These are phyloP conservation scores for Pangasius larnaudii DNA, from an alignment of 2,797 vertebrate genomes.

Conservation along the genomic window DNA sequence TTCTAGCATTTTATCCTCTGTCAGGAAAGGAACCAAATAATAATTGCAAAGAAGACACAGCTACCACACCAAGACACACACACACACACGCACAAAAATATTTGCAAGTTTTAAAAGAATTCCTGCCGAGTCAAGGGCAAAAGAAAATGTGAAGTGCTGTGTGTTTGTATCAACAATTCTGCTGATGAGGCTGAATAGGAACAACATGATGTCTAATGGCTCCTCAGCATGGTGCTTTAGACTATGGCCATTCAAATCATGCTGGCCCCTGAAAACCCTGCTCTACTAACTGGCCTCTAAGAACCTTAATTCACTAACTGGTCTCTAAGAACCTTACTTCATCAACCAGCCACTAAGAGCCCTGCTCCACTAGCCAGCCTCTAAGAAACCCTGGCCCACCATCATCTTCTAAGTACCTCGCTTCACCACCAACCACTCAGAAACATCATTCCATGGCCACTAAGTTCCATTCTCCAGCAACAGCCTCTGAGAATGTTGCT, in stretches of 20 bases:
- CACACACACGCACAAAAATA: neutral
- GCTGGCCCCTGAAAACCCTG: neutral
- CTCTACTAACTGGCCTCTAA: neutral
- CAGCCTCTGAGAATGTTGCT: neutral
- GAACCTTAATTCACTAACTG: neutral
- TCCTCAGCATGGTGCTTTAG: conserved; percentile 6
- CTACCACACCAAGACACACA: neutral
- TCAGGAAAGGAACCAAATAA: conserved; percentile 18
- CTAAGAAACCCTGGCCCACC: neutral
- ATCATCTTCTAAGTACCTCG: neutral
- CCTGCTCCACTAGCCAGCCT: neutral
- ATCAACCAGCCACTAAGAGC: neutral
- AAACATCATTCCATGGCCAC: neutral
- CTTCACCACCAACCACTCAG: neutral
- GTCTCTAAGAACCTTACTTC: neutral
- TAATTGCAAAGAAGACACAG: neutral
- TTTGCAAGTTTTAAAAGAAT: neutral
- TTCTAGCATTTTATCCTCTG: conserved; percentile 14
- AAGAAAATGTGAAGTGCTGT: neutral
- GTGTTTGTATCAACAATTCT: neutral
- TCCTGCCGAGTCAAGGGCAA: neutral
- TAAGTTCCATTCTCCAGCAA: neutral
- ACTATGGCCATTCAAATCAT: neutral
- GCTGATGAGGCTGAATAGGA: neutral
- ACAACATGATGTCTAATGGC: neutral